phyloP scores from a whole-genome alignment of 2,113 vertebrate species.

The Scalopus aquaticus region DNA sequence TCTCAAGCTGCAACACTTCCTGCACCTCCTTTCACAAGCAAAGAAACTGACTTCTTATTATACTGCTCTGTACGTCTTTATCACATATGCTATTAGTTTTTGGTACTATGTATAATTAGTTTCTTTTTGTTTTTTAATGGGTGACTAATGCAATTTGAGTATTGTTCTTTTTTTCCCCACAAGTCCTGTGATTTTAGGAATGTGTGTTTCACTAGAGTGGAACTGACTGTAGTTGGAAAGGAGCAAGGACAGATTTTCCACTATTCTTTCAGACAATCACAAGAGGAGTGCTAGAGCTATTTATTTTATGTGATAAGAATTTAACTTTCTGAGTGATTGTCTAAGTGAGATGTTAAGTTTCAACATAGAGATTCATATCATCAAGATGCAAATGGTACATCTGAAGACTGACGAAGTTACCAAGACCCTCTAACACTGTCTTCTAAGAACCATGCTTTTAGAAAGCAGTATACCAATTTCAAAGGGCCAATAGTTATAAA shows the following conservation, averaged over 20 bases:
- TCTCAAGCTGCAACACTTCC: neutral
- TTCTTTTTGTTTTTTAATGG: neutral
- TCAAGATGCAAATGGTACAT: neutral
- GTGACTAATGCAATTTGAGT: neutral
- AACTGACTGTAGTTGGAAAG: neutral
- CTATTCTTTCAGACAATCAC: neutral
- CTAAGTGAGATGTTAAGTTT: neutral
- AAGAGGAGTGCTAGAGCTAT: neutral
- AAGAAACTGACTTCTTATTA: neutral
- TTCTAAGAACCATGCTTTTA: neutral
- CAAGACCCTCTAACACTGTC: neutral
- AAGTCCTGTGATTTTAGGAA: neutral
- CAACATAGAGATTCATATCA: neutral
- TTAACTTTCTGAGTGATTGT: neutral
- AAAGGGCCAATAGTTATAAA: neutral
- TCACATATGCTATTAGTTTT: neutral
- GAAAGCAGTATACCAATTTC: neutral
- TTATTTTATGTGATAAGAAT: neutral
- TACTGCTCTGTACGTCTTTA: neutral
- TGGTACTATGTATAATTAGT: neutral
- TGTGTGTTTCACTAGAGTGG: neutral
- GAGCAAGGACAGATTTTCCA: neutral
- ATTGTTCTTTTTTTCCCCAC: neutral
- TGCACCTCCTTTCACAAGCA: neutral
- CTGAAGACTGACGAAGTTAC: neutral